phyloP scores from a whole-genome alignment of 2,797 vertebrate species.

The Tragelaphus eurycerus region DNA sequence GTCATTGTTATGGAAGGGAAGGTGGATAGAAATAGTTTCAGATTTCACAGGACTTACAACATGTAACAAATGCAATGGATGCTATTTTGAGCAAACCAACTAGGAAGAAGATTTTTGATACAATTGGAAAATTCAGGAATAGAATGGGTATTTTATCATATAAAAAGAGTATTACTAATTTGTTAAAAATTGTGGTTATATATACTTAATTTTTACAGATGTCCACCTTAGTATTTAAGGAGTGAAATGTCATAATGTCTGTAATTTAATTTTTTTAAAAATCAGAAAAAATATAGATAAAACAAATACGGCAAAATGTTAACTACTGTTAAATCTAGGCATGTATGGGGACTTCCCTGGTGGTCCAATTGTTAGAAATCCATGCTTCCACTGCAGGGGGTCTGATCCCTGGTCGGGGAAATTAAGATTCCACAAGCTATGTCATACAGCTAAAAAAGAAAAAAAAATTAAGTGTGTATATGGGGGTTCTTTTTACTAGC shows the following conservation, averaged over 20 bases:
- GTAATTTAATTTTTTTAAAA: neutral
- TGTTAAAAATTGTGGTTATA: neutral
- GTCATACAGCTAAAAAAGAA: neutral
- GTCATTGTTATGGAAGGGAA: neutral
- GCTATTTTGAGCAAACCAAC: neutral
- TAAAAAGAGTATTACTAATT: neutral
- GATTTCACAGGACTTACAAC: neutral
- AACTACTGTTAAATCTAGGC: neutral
- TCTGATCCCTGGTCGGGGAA: neutral
- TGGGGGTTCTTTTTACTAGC: neutral
- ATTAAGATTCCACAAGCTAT: neutral
- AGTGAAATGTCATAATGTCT: neutral
- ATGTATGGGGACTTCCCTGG: neutral
- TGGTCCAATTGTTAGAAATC: neutral
- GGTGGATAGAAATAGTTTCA: neutral
- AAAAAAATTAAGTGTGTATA: neutral
- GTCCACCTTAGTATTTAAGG: neutral
- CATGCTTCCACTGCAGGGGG: neutral
- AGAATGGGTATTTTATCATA: neutral
- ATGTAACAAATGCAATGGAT: neutral
- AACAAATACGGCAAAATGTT: neutral
- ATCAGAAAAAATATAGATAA: neutral
- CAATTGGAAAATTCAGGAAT: neutral
- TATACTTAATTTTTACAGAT: neutral
- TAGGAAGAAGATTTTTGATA: neutral